These are phyloP conservation scores for Parapsyche elsis DNA, from an alignment of 1,140 invertebrate genomes.

Conservation along the genomic window DNA sequence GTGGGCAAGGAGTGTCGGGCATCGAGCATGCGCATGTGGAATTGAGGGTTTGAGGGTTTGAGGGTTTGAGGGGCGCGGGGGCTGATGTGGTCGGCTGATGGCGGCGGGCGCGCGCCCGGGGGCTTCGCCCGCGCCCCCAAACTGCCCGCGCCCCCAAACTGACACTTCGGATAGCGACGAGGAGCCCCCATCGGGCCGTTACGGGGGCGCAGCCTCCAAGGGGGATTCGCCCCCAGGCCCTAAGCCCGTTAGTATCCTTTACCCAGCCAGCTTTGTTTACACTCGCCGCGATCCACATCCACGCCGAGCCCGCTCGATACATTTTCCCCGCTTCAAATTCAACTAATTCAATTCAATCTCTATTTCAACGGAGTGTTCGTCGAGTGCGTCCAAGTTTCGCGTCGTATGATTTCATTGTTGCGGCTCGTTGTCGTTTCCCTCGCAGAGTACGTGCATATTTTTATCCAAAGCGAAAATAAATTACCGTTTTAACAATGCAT, in stretches of 20 bases:
- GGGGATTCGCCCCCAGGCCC: neutral
- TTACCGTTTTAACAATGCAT: no score
- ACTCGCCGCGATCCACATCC: neutral
- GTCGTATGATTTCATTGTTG: no score
- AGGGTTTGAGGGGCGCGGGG: constrained; percentile 58
- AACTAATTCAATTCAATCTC: no score
- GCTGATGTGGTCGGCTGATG: constrained; percentile 55
- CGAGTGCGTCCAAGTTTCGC: no score
- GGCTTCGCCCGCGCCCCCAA: constrained; percentile 21
- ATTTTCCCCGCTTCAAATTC: no score
- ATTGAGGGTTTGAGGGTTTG: constrained; percentile 54
- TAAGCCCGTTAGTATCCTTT: neutral
- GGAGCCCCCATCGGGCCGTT: neutral
- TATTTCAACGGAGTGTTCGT: no score
- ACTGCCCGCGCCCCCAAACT: neutral
- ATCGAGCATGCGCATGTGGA: neutral
- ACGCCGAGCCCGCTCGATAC: neutral
- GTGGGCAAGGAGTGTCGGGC: neutral
- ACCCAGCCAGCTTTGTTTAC: neutral
- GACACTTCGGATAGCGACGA: constrained; percentile 26
- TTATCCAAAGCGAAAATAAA: no score
- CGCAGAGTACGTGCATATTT: no score
- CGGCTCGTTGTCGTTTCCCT: no score
- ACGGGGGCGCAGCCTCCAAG: neutral
- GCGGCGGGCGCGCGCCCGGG: constrained; percentile 55